Evolutionary conservation across 2,797 vertebrate species (phyloP), one percentile per base, ranked within the genome.

Genomic region (Sebastes itinus): DNA sequence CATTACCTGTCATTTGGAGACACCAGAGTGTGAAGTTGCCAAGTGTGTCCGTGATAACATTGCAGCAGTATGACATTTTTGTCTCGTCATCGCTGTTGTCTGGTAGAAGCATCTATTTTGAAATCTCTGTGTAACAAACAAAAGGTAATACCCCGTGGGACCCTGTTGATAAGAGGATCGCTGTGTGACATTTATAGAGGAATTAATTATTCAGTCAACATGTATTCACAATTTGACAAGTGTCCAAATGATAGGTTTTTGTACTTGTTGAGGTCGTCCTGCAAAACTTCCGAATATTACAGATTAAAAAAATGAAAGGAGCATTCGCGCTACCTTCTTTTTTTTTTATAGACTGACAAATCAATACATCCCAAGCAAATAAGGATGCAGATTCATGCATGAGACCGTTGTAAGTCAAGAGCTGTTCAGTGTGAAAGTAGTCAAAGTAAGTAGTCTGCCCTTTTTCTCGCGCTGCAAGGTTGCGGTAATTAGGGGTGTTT

Each of bases 401-500:
- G 32, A 70, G 65, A 65, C 67, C 46, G 42, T 54, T 86, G 70
- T 56, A 85, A 91, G 83, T 90, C 86, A 84, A 91, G 83, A 82
- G 83, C 80, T 77, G 20, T 75, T 91, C 70, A 61, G n/a, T 71
- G 23, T 1, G 14, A 71, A 86, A 84, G 76, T 68, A 70, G 85
- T 84, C 75, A 78, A 74, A 87, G 78, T 61, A 86, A 90, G 88
- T 90, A 84, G 23, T 84, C 83, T 88, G 87, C 84, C 89, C 90
- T 92, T 91, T 88, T 88, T 90, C 72, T 81, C 5, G 4, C 22
- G 6, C 62, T 55, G 70, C 88, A 91, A 92, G 89, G 93, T 92
- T 89, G 83, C n/a, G 2, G 71, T 90, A 92, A 89, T 94, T 87
- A 87, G 60, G 79, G 78, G 76, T 86, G 78, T 92, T 93, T 92